These are phyloP conservation scores for Aurelia coerulea DNA, from an alignment of 30 jellyfish, hydroid and myxozoan genomes.

Conservation along the genomic window DNA sequence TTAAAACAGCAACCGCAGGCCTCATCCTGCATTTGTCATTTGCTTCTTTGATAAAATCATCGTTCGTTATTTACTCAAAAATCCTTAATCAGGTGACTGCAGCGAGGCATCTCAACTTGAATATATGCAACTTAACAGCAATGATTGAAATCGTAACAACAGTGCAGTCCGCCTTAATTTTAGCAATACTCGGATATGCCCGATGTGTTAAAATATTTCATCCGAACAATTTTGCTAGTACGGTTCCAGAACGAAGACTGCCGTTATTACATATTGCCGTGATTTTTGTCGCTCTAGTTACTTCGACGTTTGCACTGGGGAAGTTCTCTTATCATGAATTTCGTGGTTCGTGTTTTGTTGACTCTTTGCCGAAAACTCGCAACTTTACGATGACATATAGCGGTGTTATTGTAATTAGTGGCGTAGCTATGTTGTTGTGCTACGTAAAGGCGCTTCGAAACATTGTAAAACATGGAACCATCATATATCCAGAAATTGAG, in stretches of 20 bases:
- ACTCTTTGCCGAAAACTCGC: neutral
- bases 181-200: slow-evolving; percentile 4
- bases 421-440: neutral
- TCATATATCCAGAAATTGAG: no score
- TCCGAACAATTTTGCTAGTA: neutral
- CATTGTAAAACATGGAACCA: no score
- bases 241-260: neutral
- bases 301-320: slow-evolving; percentile 30
- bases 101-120: slow-evolving; percentile 34
- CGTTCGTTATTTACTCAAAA: slow-evolving; percentile 59
- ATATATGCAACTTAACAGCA: slow-evolving; percentile 39
- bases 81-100: slow-evolving; percentile 33
- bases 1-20: neutral
- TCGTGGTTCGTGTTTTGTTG: slow-evolving; percentile 17
- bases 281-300: slow-evolving; percentile 5
- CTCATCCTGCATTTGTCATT: slow-evolving; percentile 27
- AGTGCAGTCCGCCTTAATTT: neutral
- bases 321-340: slow-evolving; percentile 6
- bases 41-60: slow-evolving; percentile 18
- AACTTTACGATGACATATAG: slow-evolving; percentile 6
- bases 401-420: neutral
- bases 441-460: neutral
- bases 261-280: slow-evolving; percentile 7
- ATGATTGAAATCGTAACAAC: slow-evolving; percentile 20
- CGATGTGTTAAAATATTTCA: neutral